Evolutionary conservation across 2,888 invertebrate genomes (phyloP).

Genomic region (Arrhopalites spinosus): DNA sequence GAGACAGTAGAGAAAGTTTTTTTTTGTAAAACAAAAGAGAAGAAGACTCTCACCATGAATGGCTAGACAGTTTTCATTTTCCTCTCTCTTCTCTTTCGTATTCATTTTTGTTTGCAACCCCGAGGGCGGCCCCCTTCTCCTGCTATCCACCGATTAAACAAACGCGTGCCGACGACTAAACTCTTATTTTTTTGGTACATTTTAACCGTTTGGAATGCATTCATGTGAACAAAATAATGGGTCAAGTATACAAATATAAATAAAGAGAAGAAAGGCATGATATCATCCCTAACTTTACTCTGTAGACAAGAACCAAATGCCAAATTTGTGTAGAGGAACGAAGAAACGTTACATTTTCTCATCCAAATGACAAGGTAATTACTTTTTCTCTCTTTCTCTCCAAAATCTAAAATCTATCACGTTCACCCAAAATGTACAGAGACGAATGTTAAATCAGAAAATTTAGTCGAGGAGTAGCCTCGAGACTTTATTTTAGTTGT

Average conservation of each 20-base stretch:
- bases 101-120: neutral
- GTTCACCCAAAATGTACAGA: too few species aligned
- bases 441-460: too few species aligned
- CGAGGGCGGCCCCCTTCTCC: neutral
- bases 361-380: slow-evolving; percentile 26
- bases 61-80: neutral
- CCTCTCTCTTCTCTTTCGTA: neutral
- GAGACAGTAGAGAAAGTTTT: too few species aligned
- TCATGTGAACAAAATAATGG: neutral
- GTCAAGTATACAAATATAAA: neutral
- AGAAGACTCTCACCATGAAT: too few species aligned
- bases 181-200: too few species aligned
- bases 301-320: neutral
- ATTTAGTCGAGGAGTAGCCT: too few species aligned
- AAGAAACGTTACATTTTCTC: neutral
- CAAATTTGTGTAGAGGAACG: neutral
- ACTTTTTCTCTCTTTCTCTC: slow-evolving; percentile 17
- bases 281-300: neutral
- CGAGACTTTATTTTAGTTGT: too few species aligned
- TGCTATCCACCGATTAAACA: neutral
- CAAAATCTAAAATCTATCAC: neutral
- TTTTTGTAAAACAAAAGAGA: too few species aligned
- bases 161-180: too few species aligned
- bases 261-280: too few species aligned
- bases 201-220: neutral